Percentiles rank a stretch among this genome's conserved stretches.
These are phyloP conservation scores for Echinarachnius parma DNA, from an alignment of 53 echinoderm and acorn worm genomes.

Conservation along the genomic window DNA sequence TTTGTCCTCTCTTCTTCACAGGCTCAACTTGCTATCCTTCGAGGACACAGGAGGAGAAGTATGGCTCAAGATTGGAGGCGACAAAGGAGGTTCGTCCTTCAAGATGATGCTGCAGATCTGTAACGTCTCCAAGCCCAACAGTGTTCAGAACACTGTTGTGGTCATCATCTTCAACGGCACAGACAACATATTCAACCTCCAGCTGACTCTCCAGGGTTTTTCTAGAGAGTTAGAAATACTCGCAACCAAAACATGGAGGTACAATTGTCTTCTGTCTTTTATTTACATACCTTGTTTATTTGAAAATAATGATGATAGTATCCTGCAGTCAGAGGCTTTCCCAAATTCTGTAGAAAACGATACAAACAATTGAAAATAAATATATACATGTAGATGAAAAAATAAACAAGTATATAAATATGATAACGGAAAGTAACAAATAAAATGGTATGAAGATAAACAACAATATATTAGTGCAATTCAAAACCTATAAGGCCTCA, in stretches of 20 bases:
- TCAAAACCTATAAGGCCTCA: too few relatives aligned
- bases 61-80: conserved; percentile 17
- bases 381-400: too few relatives aligned
- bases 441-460: background rate
- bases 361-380: too few relatives aligned
- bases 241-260: conserved; percentile 18
- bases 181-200: conserved; percentile 14
- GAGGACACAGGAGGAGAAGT: conserved; percentile 12
- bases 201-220: conserved; percentile 5
- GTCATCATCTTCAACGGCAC: conserved; percentile 6
- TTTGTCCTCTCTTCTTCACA: background rate
- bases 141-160: conserved; percentile 14
- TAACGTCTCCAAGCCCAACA: conserved; percentile 23
- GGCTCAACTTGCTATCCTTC: background rate
- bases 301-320: background rate
- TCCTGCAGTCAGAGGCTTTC: background rate
- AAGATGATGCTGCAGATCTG: conserved; percentile 11
- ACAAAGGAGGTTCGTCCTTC: conserved; percentile 22
- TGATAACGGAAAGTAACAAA: background rate
- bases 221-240: conserved; percentile 1
- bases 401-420: background rate
- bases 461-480: background rate
- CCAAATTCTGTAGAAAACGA: background rate
- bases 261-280: conserved; percentile 3
- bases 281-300: background rate